phyloP scores from a whole-genome alignment of 2,888 invertebrate genomes.

The Acanthacorydalis orientalis region DNA sequence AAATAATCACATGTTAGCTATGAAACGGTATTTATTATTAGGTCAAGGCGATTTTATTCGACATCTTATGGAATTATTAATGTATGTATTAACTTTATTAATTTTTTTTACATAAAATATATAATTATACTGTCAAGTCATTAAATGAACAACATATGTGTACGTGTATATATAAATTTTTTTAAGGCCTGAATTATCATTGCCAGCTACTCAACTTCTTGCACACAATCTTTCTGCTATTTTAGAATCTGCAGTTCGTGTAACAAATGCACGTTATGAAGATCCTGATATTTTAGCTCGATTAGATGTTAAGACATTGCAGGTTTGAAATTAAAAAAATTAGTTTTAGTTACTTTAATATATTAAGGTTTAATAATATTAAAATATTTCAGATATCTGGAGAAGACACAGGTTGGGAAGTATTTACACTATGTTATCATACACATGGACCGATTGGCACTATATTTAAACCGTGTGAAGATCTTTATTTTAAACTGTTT shows the following conservation, averaged over 20 bases:
- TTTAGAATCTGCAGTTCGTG: conserved; percentile 70
- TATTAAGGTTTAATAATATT: neutral
- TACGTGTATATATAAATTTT: neutral
- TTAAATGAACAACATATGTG: no score
- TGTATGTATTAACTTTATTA: conserved; percentile 54
- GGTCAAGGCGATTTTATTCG: conserved; percentile 95
- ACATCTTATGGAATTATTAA: conserved; percentile 79
- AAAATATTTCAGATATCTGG: conserved; percentile 22
- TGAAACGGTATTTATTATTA: conserved; percentile 76
- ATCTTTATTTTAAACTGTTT: conserved; percentile 69
- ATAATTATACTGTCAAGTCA: no score
- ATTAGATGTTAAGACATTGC: conserved; percentile 62
- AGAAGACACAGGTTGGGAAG: conserved; percentile 79
- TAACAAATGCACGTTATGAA: conserved; percentile 88
- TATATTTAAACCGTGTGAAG: conserved; percentile 55
- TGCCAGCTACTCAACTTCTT: conserved; percentile 71
- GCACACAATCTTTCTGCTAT: conserved; percentile 77
- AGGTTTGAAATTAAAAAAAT: neutral
- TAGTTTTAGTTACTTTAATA: neutral
- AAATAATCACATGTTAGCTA: conserved; percentile 78
- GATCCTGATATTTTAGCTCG: conserved; percentile 78
- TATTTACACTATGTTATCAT: conserved; percentile 63
- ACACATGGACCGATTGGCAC: conserved; percentile 81
- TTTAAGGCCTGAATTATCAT: conserved; percentile 67
- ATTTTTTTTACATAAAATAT: no score